Evolutionary conservation across 1,140 invertebrate genomes (phyloP), one percentile per base, ranked within the genome.

Genomic region (Drosophila mauritiana): DNA sequence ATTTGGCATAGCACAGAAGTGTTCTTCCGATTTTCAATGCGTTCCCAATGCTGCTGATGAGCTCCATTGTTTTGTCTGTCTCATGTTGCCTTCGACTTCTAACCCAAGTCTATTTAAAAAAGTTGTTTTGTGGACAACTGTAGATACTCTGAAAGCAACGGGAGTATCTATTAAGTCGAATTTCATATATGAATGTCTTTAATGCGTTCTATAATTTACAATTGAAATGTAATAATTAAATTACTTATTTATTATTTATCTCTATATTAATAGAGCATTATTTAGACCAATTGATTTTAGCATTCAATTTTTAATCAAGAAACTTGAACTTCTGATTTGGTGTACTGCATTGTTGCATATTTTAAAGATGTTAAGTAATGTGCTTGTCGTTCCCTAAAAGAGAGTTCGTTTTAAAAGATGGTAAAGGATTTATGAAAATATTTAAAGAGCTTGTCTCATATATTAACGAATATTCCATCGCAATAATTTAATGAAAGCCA

Each of bases 11-110:
- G 58, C 75, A 70, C 57, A 48, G 39, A 48, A 54, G 63, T 55
- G 61, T 67, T 77, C 83, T 88, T 83, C 76, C 70, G 77, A 82
- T 83, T 80, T 88, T 77, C 83, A 88, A 73, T 79, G 83, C 79
- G 59, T 67, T 80, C 64, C 80, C 75, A 22, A 13, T 27, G 25
- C 51, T 69, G 83, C 80, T 88, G 83, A 88, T 88, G 84, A 88
- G 76, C 68, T 62, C 72, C 43, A 84, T 88, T 88, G 84, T 88
- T 89, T 89, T 54, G 56, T 40, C 43, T 43, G 13, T n/a, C 46
- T 39, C 42, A 48, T 54, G 42, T 42, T 22, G 49, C 48, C 22
- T 17, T 31, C 34, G 17, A 42, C 48, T 48, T 5, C 31, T 34
- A 20, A 52, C 22, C 39, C 64, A 12, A 13, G 3, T 13, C 17